These are phyloP conservation scores for Platalea minor DNA, from an alignment of 2,797 vertebrate genomes.

Conservation along the genomic window DNA sequence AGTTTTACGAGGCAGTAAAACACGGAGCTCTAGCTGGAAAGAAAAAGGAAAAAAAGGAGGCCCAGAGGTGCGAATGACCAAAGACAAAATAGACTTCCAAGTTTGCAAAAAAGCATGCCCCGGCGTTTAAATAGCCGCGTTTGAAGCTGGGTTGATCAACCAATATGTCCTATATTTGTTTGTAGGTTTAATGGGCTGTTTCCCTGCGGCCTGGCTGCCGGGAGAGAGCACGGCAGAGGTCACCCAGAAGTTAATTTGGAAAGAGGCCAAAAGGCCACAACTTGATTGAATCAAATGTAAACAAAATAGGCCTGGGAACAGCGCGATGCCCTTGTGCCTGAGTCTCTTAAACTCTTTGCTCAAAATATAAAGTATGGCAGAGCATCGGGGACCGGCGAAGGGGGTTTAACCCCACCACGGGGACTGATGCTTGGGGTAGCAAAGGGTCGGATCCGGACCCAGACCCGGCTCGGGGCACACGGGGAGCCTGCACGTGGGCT, in stretches of 20 bases:
- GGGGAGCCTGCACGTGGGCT: not conserved
- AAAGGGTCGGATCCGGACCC: not conserved
- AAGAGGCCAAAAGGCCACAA: constrained; percentile 61
- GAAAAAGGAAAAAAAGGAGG: not conserved
- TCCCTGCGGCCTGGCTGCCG: constrained; percentile 36
- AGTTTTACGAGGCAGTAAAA: constrained; percentile 9
- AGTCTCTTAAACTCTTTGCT: not conserved
- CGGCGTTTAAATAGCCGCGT: not conserved
- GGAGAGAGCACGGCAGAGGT: constrained; percentile 45
- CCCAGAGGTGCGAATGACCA: not conserved
- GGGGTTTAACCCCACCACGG: not conserved
- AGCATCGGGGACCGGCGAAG: accelerated
- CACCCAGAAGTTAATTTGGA: constrained; percentile 61
- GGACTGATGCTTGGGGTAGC: accelerated
- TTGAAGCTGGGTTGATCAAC: constrained; percentile 40
- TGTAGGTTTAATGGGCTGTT: constrained; percentile 56
- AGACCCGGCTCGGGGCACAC: accelerated
- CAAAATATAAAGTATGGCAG: not conserved
- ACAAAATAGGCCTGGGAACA: constrained; percentile 48
- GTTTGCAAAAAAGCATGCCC: not conserved
- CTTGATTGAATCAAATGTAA: constrained; percentile 60
- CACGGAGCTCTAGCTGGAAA: not conserved
- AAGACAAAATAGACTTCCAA: not conserved
- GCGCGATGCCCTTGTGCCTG: not conserved
- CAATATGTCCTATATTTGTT: constrained; percentile 37